phyloP scores from a whole-genome alignment of 2,113 vertebrate species.

The Lota lota region DNA sequence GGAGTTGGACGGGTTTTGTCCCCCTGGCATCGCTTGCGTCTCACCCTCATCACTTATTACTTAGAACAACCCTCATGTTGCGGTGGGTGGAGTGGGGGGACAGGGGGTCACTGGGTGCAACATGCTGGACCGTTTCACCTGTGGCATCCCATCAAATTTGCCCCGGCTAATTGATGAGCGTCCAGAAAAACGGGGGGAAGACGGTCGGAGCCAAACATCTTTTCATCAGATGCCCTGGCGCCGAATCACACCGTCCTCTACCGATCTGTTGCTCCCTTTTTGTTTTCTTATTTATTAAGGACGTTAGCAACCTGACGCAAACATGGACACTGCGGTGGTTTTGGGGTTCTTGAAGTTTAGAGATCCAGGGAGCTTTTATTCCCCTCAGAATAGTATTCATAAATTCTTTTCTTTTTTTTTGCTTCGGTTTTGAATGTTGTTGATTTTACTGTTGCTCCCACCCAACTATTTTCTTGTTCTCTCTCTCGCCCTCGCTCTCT shows the following conservation, averaged over 20 bases:
- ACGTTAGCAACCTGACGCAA: conserved; percentile 23
- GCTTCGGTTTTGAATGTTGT: too few species aligned
- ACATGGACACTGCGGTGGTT: conserved; percentile 21
- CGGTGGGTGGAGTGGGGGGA: background rate
- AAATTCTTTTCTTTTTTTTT: too few species aligned
- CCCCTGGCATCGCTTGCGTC: too few species aligned
- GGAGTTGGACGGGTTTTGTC: too few species aligned
- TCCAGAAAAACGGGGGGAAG: conserved; percentile 3
- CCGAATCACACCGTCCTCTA: background rate
- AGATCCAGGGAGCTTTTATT: too few species aligned
- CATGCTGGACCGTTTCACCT: conserved; percentile 30
- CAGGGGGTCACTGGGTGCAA: conserved; percentile 7
- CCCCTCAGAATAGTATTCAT: too few species aligned
- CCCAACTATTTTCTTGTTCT: background rate
- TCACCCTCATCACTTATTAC: conserved; percentile 29
- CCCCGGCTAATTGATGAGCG: conserved; percentile 38
- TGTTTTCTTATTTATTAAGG: conserved; percentile 14
- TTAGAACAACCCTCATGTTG: conserved; percentile 16
- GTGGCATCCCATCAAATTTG: conserved; percentile 38
- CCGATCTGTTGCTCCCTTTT: conserved; percentile 5
- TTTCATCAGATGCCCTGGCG: conserved; percentile 49
- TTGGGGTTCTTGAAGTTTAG: background rate
- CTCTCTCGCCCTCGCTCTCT: background rate
- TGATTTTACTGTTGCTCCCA: too few species aligned
- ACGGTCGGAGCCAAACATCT: conserved; percentile 41